Evolutionary conservation across 2,113 vertebrate species (phyloP).

Genomic region (Synodontis membranacea): DNA sequence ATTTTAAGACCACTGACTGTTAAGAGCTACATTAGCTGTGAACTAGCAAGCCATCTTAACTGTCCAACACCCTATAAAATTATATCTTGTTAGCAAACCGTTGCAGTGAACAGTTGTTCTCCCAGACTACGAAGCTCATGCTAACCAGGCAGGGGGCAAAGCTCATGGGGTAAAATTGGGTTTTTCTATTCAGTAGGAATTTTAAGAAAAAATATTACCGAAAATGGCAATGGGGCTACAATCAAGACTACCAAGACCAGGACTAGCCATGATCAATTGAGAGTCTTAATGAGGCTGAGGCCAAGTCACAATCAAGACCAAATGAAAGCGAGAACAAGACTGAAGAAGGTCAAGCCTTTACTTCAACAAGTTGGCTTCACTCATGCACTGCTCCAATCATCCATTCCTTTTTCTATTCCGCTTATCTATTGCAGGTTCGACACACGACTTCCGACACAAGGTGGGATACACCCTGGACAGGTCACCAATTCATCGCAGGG

Average conservation of each 20-base stretch:
- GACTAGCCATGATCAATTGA: too few relatives aligned
- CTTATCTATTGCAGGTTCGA: too few relatives aligned
- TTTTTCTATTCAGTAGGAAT: not conserved
- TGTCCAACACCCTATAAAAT: not conserved
- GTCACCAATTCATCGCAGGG: too few relatives aligned
- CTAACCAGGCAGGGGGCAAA: not conserved
- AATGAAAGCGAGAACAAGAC: not conserved
- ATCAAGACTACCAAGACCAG: too few relatives aligned
- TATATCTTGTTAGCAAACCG: not conserved
- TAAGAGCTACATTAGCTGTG: not conserved
- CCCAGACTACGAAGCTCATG: not conserved
- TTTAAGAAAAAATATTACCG: too few relatives aligned
- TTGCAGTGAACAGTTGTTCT: not conserved
- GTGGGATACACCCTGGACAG: too few relatives aligned
- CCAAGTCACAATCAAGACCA: too few relatives aligned
- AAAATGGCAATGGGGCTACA: too few relatives aligned
- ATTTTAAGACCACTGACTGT: not conserved
- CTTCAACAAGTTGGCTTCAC: not conserved
- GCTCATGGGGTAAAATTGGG: too few relatives aligned
- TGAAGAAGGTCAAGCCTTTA: not conserved
- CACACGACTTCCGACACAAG: too few relatives aligned
- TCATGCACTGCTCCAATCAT: not conserved
- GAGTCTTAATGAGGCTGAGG: too few relatives aligned
- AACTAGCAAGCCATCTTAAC: not conserved
- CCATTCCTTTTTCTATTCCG: too few relatives aligned